Evolutionary conservation across 2,888 invertebrate species (phyloP).

Genomic region (Thelaira solivaga): DNA sequence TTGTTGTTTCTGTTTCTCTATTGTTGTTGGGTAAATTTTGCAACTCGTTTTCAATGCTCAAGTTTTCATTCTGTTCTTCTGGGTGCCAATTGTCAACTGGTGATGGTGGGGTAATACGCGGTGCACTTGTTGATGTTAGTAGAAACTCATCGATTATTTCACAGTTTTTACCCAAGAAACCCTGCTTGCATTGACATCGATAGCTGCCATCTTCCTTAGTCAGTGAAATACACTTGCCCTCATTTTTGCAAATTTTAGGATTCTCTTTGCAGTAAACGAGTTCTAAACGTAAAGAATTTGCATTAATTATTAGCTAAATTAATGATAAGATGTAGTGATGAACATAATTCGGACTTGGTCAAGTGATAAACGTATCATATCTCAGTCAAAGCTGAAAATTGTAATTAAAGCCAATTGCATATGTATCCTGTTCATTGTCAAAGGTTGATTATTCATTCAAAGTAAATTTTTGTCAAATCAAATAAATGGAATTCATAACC

Average conservation of each 20-base stretch:
- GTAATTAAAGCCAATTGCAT: too few relatives aligned
- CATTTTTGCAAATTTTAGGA: slow-evolving; percentile 86
- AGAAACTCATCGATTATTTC: slow-evolving; percentile 79
- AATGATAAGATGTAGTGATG: too few relatives aligned
- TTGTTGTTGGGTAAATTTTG: not conserved
- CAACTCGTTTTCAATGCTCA: slow-evolving; percentile 14
- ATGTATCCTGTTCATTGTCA: too few relatives aligned
- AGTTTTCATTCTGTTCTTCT: not conserved
- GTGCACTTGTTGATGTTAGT: slow-evolving; percentile 72
- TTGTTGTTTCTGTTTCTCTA: too few relatives aligned
- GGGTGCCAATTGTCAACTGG: not conserved
- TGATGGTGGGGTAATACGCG: slow-evolving; percentile 73
- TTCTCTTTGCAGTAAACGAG: slow-evolving; percentile 90
- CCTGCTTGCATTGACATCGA: slow-evolving; percentile 86
- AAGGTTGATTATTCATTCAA: too few relatives aligned
- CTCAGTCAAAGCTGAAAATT: too few relatives aligned
- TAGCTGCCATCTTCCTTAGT: slow-evolving; percentile 87
- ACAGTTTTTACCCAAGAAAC: slow-evolving; percentile 86
- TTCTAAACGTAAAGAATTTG: too few relatives aligned
- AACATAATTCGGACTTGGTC: too few relatives aligned
- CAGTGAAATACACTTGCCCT: slow-evolving; percentile 87
- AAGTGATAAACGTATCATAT: too few relatives aligned
- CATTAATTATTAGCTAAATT: too few relatives aligned
- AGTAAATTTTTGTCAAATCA: too few relatives aligned
- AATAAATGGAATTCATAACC: too few relatives aligned